Conservation (phyloP, 2,797 vertebrate genomes). For the Channallabes apus region DNA sequence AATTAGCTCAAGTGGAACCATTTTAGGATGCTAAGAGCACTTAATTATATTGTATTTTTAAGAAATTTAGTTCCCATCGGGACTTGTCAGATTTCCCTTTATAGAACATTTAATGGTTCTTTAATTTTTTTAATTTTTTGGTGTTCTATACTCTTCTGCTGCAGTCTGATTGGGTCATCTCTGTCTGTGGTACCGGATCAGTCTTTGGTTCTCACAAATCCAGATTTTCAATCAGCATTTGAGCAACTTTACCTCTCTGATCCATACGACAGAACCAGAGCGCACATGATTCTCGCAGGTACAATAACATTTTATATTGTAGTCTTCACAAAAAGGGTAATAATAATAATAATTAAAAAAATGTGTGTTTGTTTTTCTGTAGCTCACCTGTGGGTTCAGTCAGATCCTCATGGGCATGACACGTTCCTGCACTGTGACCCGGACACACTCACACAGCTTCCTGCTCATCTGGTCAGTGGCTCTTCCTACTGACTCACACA, state of each 20-base stretch:
- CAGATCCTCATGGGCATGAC: slow-evolving; percentile 71
- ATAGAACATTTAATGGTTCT: too few relatives aligned
- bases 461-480: slow-evolving; percentile 76
- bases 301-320: not conserved
- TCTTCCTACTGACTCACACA: not conserved
- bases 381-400: slow-evolving; percentile 75
- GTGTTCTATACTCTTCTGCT: not conserved
- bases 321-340: not conserved
- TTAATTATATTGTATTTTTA: too few relatives aligned
- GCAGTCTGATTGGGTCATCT: slow-evolving; percentile 75
- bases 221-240: slow-evolving; percentile 74
- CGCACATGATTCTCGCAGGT: slow-evolving; percentile 79
- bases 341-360: not conserved
- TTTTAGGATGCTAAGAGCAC: too few relatives aligned
- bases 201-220: slow-evolving; percentile 70
- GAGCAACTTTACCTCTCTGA: slow-evolving; percentile 73
- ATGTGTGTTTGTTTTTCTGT: not conserved
- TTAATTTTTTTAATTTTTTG: too few relatives aligned
- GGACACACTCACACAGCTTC: slow-evolving; percentile 74
- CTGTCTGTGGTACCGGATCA: slow-evolving; percentile 67
- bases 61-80: too few relatives aligned
- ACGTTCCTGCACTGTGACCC: slow-evolving; percentile 77
- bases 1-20: too few relatives aligned
- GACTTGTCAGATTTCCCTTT: too few relatives aligned
- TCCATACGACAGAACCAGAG: slow-evolving; percentile 63